These are phyloP conservation scores for Ethmia dodecea DNA, from an alignment of 2,888 invertebrate genomes.

Conservation along the genomic window DNA sequence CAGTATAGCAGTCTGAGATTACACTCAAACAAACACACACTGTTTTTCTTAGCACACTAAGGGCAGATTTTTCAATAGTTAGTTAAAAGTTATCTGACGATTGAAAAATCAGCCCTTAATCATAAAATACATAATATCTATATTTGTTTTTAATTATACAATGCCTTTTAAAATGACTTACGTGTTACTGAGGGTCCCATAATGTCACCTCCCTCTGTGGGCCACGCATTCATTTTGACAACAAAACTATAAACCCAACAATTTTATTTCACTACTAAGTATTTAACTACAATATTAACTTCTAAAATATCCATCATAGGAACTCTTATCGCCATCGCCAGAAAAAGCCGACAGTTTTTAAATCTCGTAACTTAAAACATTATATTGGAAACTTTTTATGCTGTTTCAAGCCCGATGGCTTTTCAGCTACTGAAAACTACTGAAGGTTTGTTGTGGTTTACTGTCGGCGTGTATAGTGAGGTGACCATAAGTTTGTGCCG, in stretches of 20 bases:
- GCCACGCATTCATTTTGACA: constrained; percentile 55
- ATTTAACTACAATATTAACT: background rate
- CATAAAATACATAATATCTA: background rate
- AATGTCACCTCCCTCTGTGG: constrained; percentile 37
- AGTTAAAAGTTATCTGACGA: background rate
- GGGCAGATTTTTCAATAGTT: background rate
- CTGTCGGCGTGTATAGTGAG: constrained; percentile 33
- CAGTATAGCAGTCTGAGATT: background rate
- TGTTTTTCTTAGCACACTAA: background rate
- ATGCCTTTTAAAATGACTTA: constrained; percentile 39
- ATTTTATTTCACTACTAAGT: background rate
- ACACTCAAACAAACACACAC: background rate
- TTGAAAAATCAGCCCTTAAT: background rate
- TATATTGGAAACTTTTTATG: background rate
- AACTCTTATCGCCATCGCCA: background rate
- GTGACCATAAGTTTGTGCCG: constrained; percentile 26
- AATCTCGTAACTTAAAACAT: background rate
- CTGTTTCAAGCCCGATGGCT: constrained; percentile 31
- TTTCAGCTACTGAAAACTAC: constrained; percentile 49
- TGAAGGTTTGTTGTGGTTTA: constrained; percentile 32
- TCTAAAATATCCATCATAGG: background rate
- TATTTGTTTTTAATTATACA: background rate
- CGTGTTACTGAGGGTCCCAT: constrained; percentile 63
- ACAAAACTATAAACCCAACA: background rate
- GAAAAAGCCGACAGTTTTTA: background rate